Conservation (phyloP, 2,797 vertebrate genomes). For the Falco concolor region DNA sequence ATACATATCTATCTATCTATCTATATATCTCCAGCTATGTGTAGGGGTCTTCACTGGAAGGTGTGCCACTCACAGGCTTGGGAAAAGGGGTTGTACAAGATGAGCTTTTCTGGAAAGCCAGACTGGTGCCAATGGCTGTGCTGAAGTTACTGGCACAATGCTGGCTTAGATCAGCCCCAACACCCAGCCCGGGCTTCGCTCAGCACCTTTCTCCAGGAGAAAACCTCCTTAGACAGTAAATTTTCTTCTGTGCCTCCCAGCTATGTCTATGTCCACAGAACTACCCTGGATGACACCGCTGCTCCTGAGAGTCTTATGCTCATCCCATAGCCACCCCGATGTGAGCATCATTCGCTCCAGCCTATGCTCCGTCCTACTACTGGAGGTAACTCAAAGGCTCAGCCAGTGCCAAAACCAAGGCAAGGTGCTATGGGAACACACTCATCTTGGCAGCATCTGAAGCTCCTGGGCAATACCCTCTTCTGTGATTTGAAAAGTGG, state of each 20-base stretch:
- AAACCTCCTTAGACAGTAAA: background rate
- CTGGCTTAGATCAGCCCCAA: background rate
- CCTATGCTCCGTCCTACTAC: background rate
- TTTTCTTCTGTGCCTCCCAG: background rate
- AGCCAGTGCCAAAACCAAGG: background rate
- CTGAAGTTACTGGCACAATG: background rate
- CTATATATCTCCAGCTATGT: background rate
- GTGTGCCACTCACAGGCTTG: background rate
- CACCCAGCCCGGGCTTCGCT: background rate
- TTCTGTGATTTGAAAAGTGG: background rate
- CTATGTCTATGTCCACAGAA: background rate
- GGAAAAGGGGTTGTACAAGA: background rate
- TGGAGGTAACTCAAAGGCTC: background rate
- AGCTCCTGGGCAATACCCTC: background rate
- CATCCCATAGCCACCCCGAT: background rate
- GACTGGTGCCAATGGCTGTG: background rate
- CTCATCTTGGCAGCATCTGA: background rate
- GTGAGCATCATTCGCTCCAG: background rate
- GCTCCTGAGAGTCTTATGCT: background rate
- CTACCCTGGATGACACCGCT: fast-evolving
- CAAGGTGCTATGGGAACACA: background rate
- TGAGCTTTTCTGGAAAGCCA: background rate
- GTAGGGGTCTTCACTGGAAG: background rate
- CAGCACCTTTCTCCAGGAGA: background rate
- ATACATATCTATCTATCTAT: too few relatives aligned